These are phyloP conservation scores for Cheilosia soror DNA, from an alignment of 2,888 invertebrate genomes.

Conservation along the genomic window DNA sequence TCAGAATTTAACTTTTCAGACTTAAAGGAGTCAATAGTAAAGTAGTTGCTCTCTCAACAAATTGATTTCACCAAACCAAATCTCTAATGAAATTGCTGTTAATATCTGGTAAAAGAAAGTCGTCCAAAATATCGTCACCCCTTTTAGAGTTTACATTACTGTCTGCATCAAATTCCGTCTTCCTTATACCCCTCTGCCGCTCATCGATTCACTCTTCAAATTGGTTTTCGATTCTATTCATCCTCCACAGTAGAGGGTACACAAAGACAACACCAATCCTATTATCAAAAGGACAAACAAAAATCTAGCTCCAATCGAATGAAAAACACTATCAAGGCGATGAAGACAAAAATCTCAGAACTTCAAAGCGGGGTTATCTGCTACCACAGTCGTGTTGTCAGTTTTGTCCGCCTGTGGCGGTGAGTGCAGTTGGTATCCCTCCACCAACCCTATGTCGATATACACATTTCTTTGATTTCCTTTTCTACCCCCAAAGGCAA, in stretches of 20 bases:
- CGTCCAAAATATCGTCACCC: too few species aligned
- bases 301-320: neutral
- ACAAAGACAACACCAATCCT: neutral
- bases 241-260: too few species aligned
- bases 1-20: too few species aligned
- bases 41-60: too few species aligned
- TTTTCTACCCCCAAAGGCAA: conserved; percentile 31
- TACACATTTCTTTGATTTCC: conserved; percentile 41
- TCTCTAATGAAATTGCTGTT: too few species aligned
- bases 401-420: conserved; percentile 46
- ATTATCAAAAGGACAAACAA: neutral
- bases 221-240: conserved; percentile 1
- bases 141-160: too few species aligned
- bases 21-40: too few species aligned
- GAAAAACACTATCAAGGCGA: neutral
- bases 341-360: conserved; percentile 14
- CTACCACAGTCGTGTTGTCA: conserved; percentile 49
- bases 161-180: too few species aligned
- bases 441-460: conserved; percentile 2
- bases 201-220: neutral
- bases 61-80: too few species aligned
- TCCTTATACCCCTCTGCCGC: too few species aligned
- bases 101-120: too few species aligned
- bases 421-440: conserved; percentile 21
- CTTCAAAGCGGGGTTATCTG: conserved; percentile 40